Evolutionary conservation across 2,888 invertebrate genomes (phyloP).

Genomic region (Amphipoea oculea): DNA sequence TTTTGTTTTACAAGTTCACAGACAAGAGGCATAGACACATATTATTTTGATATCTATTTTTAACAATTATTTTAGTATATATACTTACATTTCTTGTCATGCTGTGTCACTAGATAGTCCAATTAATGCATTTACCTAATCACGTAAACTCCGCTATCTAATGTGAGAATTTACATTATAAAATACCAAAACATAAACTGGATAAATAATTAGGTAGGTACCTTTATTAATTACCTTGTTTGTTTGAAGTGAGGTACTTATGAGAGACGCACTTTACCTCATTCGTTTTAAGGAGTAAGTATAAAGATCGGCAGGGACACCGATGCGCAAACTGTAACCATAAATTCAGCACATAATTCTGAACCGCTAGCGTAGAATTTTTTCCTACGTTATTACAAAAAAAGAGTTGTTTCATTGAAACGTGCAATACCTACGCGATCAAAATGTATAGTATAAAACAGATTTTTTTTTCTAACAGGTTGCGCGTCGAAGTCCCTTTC

Average conservation of each 20-base stretch:
- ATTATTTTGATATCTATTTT: too few species aligned
- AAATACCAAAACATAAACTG: neutral
- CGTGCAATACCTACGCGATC: too few species aligned
- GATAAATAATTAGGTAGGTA: neutral
- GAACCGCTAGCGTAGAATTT: too few species aligned
- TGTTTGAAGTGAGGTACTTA: neutral
- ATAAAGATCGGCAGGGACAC: too few species aligned
- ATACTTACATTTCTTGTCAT: neutral
- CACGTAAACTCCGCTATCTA: neutral
- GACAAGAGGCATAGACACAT: too few species aligned
- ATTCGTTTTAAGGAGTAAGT: too few species aligned
- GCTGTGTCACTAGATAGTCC: slow-evolving; percentile 3
- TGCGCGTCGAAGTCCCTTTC: neutral
- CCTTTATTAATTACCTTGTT: neutral
- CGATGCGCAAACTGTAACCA: too few species aligned
- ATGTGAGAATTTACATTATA: neutral
- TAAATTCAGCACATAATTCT: too few species aligned
- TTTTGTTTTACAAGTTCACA: too few species aligned
- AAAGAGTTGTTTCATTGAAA: too few species aligned
- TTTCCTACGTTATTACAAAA: too few species aligned
- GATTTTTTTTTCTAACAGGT: neutral
- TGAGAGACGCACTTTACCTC: neutral
- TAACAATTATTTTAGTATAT: neutral
- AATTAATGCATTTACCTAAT: neutral
- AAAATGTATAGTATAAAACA: neutral